Base-by-base conservation (phyloP, 2,888 invertebrate genomes). In the Mythimna vitellina region DNA sequence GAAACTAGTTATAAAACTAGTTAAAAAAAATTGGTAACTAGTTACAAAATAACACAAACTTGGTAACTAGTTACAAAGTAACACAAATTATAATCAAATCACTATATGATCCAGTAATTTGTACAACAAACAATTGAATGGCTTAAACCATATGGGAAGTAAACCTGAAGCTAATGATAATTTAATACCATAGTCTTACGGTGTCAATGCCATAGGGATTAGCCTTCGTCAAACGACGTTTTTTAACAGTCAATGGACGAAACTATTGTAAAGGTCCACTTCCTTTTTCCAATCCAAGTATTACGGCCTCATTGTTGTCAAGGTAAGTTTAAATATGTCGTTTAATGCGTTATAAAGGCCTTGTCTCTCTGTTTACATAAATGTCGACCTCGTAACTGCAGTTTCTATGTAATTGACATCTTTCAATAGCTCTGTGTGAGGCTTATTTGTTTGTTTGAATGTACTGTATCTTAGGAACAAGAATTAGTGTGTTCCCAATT, bases 321-420 rank as follows among this genome's bases (percentile, higher is more conserved):
- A 95, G 95, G 95, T 89, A 86, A 93, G 87, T 90, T 86, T 88
- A 89, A 90, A 89, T 87, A 84, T 90, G 89, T 90, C 89, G 87
- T 89, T 88, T 89, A 93, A 92, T 91, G 90, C 87, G 86, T 58
- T 89, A 90, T 90, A 80, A 82, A 89, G 92, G 88, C 94, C 94
- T 94, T 94, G 94, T 92, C 87, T 91, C 84, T 88, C 81, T 89
- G 92, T 93, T 94, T 93, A 94, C 92, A 93, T 94, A 93, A 93
- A 89, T 87, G 87, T 76, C 82, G 89, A 84, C 94, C 92, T 94
- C 90, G 86, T 71, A 67, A 81, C 80, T 84, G 87, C 86, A 86
- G 87, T 89, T 89, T 89, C 87, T 89, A 85, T 86, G 84, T 89
- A 89, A 89, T 89, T 87, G 89, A 80, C 82, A 84, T 86, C 78